A percentile compares a stretch with the other conserved stretches of the same genome.
Conservation (phyloP, 30 jellyfish, hydroid and myxozoan genomes). For the Aurelia coerulea region DNA sequence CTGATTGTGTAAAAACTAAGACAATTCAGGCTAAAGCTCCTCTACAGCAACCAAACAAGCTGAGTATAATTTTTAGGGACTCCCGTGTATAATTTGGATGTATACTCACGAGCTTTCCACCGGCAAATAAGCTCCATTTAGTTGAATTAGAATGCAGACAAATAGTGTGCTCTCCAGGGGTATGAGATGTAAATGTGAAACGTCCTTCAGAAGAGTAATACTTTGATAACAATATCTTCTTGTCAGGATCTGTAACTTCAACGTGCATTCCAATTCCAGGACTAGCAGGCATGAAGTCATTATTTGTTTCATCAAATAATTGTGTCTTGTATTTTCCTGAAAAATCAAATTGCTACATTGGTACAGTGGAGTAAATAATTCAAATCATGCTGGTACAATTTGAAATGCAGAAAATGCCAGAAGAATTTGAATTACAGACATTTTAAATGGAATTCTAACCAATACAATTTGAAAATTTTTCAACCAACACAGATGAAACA, state of each 20-base stretch:
- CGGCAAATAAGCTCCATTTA: slow-evolving; percentile 96
- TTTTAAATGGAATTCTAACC: no score
- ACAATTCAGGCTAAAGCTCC: no score
- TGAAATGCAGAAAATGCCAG: no score
- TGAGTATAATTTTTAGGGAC: no score
- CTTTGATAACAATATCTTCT: slow-evolving; percentile 84
- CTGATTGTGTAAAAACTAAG: no score
- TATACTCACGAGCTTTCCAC: slow-evolving; percentile 95
- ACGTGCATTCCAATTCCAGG: slow-evolving; percentile 99
- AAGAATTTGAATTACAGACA: no score
- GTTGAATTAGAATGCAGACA: slow-evolving; percentile 94
- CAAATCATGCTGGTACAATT: no score
- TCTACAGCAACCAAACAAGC: no score
- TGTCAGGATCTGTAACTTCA: slow-evolving; percentile 94
- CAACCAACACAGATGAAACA: background rate
- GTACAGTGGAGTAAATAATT: no score
- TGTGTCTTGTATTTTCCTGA: slow-evolving; percentile 96
- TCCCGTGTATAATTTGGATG: no score
- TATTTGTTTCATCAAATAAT: slow-evolving; percentile 81
- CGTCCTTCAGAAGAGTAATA: slow-evolving; percentile 98
- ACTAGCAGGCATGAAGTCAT: slow-evolving; percentile 98
- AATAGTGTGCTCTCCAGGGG: slow-evolving; percentile 97
- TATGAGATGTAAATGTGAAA: slow-evolving; percentile 94
- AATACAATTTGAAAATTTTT: no score
- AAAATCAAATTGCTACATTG: background rate